A percentile compares a stretch with the other conserved stretches of the same genome.
Conservation (phyloP, 2,888 invertebrate genomes). For the Dione juno region DNA sequence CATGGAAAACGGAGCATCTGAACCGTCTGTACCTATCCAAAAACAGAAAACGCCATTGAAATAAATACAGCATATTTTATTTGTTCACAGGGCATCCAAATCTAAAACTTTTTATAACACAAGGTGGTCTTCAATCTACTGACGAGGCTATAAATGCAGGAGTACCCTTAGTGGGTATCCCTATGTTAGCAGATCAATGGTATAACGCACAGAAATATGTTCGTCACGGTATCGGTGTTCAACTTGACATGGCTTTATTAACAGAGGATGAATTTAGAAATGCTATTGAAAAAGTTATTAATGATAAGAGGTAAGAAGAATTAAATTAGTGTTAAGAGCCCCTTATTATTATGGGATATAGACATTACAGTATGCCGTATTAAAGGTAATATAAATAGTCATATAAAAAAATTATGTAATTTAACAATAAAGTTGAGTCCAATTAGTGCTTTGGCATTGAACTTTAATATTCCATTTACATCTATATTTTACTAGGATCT, state of each 20-base stretch:
- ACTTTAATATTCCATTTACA: too few relatives aligned
- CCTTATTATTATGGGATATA: too few relatives aligned
- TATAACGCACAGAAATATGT: slow-evolving; percentile 59
- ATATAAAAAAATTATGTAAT: too few relatives aligned
- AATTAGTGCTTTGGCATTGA: too few relatives aligned
- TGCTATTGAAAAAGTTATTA: slow-evolving; percentile 50
- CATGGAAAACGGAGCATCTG: too few relatives aligned
- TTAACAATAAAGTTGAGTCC: too few relatives aligned
- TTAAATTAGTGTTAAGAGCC: not conserved
- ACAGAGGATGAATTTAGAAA: slow-evolving; percentile 50
- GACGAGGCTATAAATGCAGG: slow-evolving; percentile 55
- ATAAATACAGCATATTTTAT: not conserved
- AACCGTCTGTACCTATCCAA: slow-evolving; percentile 49
- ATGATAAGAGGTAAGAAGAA: slow-evolving; percentile 49
- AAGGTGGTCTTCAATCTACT: slow-evolving; percentile 68
- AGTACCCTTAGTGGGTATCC: slow-evolving; percentile 69
- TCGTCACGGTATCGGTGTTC: slow-evolving; percentile 54
- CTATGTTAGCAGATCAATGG: slow-evolving; percentile 68
- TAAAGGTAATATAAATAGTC: too few relatives aligned
- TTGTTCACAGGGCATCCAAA: slow-evolving; percentile 66
- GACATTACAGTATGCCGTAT: too few relatives aligned
- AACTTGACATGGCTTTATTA: slow-evolving; percentile 53
- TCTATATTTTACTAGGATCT: too few relatives aligned
- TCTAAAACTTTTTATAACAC: slow-evolving; percentile 75
- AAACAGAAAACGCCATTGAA: too few relatives aligned